Conservation (phyloP, 2,888 invertebrate genomes). For the Drosophila lacicola region DNA sequence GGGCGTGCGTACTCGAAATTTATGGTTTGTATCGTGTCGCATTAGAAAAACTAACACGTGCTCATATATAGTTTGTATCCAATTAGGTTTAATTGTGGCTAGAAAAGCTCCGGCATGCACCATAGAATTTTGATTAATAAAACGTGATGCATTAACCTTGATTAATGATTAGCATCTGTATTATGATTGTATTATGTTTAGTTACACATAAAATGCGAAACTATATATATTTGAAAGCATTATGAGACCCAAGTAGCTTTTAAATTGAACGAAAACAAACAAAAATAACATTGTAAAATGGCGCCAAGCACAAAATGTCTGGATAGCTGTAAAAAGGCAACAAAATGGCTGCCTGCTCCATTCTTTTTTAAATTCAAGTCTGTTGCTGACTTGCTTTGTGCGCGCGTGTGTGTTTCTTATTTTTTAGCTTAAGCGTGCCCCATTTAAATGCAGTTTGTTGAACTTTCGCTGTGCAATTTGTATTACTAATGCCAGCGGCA, state of each 20-base stretch:
- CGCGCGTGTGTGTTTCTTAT: conserved; percentile 10
- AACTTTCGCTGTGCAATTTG: conserved; percentile 68
- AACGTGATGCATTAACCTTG: background rate
- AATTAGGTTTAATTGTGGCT: background rate
- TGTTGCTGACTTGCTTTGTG: conserved; percentile 17
- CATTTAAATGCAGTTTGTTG: conserved; percentile 71
- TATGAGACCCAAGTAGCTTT: conserved; percentile 1
- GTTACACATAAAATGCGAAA: background rate
- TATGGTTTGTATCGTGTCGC: background rate
- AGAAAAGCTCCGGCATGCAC: background rate
- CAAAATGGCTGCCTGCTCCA: conserved; percentile 39
- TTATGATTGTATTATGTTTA: too few relatives aligned
- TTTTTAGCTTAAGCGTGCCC: conserved; percentile 39
- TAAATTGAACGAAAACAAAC: conserved; percentile 16
- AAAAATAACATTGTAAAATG: conserved; percentile 7
- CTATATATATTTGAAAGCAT: background rate
- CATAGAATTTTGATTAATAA: background rate
- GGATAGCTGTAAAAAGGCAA: conserved; percentile 26
- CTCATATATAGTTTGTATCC: background rate
- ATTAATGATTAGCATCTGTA: too few relatives aligned
- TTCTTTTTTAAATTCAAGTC: conserved; percentile 35
- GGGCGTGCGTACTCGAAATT: background rate
- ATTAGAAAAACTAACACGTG: background rate
- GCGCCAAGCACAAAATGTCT: conserved; percentile 18
- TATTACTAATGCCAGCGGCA: conserved; percentile 66